Evolutionary conservation across 2,113 vertebrate species (phyloP).

Genomic region (Eidolon helvum): DNA sequence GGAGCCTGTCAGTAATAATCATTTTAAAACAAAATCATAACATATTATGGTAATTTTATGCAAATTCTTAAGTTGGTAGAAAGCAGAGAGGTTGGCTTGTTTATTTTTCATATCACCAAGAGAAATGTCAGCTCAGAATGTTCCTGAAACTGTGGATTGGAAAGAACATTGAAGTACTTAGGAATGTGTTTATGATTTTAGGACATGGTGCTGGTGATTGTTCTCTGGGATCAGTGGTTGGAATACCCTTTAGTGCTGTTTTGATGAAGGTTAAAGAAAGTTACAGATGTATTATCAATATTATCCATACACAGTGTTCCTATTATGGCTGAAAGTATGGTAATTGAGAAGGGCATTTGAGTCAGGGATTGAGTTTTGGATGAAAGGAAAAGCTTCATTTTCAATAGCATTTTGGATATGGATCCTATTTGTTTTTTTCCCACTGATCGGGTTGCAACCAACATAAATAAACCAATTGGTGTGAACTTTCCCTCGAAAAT

Average conservation of each 20-base stretch:
- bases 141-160: not conserved
- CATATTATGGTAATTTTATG: slow-evolving; percentile 33
- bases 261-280: not conserved
- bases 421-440: not conserved
- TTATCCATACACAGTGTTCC: not conserved
- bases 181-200: not conserved
- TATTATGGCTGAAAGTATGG: not conserved
- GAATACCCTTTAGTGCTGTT: not conserved
- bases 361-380: not conserved
- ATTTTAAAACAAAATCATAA: slow-evolving; percentile 56
- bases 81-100: not conserved
- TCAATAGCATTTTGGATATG: not conserved
- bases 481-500: not conserved
- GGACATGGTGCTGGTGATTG: not conserved
- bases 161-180: not conserved
- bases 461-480: not conserved
- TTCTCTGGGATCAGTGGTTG: not conserved
- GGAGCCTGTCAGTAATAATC: slow-evolving; percentile 53
- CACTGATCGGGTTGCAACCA: not conserved
- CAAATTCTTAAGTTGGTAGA: slow-evolving; percentile 5
- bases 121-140: not conserved
- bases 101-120: slow-evolving; percentile 24
- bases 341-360: not conserved
- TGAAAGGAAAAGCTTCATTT: not conserved
- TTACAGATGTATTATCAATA: not conserved